phyloP scores from a whole-genome alignment of 2,113 vertebrate genomes.

The Cyphomyrus discorhynchus region DNA sequence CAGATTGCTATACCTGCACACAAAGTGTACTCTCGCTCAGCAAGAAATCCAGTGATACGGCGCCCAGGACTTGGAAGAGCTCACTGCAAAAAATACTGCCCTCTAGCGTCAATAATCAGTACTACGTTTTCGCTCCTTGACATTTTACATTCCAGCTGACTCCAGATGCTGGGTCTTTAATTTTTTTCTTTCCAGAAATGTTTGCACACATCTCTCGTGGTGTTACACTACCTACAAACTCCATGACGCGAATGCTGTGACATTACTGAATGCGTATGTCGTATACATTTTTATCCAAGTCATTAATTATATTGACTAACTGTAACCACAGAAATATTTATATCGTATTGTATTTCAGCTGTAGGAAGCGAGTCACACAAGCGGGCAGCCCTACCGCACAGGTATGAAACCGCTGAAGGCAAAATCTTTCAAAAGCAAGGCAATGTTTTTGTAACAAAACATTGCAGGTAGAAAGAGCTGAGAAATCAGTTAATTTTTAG shows the following conservation, averaged over 20 bases:
- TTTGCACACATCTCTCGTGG: background rate
- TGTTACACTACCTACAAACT: background rate
- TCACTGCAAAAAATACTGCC: background rate
- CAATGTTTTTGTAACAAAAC: background rate
- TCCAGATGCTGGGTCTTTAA: background rate
- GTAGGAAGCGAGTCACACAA: background rate
- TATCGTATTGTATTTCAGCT: background rate
- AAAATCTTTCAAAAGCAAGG: background rate
- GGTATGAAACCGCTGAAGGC: background rate
- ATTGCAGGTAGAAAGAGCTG: background rate
- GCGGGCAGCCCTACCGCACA: background rate
- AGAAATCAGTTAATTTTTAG: background rate
- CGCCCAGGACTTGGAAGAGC: background rate
- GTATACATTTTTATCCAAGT: background rate
- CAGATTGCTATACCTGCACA: background rate
- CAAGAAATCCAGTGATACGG: background rate
- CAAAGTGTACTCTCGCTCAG: background rate
- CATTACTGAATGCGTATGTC: background rate
- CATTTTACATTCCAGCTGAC: background rate
- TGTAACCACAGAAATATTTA: background rate
- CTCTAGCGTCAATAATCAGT: background rate
- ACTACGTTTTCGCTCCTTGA: background rate
- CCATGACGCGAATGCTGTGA: background rate
- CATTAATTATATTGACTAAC: background rate
- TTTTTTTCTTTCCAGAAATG: background rate